Base-by-base conservation (phyloP, 1,140 invertebrate species). In the Melipona quadrifasciata region DNA sequence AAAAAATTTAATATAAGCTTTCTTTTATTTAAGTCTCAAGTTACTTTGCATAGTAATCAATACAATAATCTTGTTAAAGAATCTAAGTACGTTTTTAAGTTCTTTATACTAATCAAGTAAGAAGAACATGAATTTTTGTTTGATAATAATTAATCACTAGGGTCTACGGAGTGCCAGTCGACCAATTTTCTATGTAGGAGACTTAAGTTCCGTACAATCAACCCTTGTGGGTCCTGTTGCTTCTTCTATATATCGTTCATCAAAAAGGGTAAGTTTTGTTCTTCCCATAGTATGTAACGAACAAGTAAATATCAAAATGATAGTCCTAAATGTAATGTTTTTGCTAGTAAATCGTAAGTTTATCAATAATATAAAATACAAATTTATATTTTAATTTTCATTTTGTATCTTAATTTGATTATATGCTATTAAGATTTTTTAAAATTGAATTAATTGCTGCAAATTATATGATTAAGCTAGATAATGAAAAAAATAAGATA, bases 181-280 rank as follows among this genome's bases (percentile, higher is more conserved):
- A 82, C 94, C 94, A 79, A 90, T 94, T 57, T 95, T 95, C 81
- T 95, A 95, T 80, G 93, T 95, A 94, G 94, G 94, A 27, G 94
- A 95, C 57, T 90, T 94, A 64, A 92, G 88, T 65, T 85, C 92
- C 17, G 92, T 91, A 34, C 93, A 92, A 71, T 82, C 92, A 51
- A 90, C 89, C 68, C 90, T 94, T 67, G 92, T 93, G 57, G 94
- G 93, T 82, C 89, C 91, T 61, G 92, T 88, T 65, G 77, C 91
- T 79, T 84, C 94, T 76, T 92, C 93, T 27, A 90, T 94, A 82
- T 95, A 92, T 92, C 92, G 92, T 86, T 90, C 92, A 79, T 91
- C 93, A 14, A 92, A 92, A 86, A 90, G 93, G 90, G 94, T 95
- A 90, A 93, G 94, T 90, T 67, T 21, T n/a, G 58, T 58, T 82